Evolutionary conservation across 2,797 vertebrate species (phyloP).

Genomic region (Cichlasoma orientale): DNA sequence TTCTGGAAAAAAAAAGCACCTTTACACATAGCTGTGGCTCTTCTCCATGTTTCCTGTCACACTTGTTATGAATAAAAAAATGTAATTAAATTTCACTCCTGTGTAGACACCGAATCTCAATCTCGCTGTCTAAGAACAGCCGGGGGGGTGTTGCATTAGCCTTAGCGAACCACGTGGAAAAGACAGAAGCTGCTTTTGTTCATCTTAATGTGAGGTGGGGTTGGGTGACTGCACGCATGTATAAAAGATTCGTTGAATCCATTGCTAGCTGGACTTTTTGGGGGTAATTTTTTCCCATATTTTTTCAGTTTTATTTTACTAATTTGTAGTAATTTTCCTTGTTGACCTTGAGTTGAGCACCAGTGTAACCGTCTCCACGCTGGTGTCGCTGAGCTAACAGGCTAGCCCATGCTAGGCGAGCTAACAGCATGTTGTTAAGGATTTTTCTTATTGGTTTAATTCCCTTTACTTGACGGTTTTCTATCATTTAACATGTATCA

Average conservation of each 20-base stretch:
- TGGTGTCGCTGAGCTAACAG: neutral
- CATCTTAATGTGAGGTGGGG: neutral
- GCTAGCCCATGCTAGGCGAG: neutral
- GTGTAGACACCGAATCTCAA: neutral
- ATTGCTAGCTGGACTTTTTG: neutral
- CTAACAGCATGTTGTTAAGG: neutral
- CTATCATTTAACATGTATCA: neutral
- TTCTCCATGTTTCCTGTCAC: slow-evolving; percentile 44
- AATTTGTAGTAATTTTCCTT: neutral
- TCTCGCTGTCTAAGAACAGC: slow-evolving; percentile 14
- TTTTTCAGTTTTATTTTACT: neutral
- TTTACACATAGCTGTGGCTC: slow-evolving; percentile 19
- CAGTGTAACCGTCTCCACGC: neutral
- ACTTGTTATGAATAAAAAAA: slow-evolving; percentile 27
- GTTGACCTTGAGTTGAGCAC: neutral
- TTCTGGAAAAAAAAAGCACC: slow-evolving; percentile 29
- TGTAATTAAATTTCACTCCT: slow-evolving; percentile 33
- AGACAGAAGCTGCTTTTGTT: neutral
- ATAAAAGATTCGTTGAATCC: neutral
- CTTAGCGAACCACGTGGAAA: neutral
- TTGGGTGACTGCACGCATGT: neutral
- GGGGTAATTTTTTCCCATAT: neutral
- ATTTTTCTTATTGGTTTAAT: neutral
- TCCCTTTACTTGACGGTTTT: neutral
- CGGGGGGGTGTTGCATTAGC: neutral